phyloP scores from a whole-genome alignment of 1,140 invertebrate species.

The Drosophila mayri region DNA sequence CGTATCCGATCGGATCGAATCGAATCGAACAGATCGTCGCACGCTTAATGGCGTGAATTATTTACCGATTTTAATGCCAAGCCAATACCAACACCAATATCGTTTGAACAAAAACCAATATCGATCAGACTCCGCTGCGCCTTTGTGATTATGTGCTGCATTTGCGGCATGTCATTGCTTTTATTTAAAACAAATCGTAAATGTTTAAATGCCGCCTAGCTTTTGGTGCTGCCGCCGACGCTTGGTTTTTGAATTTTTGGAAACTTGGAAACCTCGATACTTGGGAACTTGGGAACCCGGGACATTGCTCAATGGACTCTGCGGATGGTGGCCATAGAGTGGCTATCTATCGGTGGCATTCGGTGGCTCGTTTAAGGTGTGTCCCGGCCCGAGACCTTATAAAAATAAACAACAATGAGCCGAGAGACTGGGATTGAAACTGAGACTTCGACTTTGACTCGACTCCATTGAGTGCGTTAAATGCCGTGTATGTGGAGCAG shows the following conservation, averaged over 20 bases:
- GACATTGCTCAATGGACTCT: constrained; percentile 45
- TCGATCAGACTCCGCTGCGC: constrained; percentile 49
- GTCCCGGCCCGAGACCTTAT: constrained; percentile 71
- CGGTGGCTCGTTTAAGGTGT: constrained; percentile 70
- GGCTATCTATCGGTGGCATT: constrained; percentile 77
- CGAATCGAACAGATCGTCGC: constrained; percentile 62
- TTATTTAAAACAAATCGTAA: constrained; percentile 82
- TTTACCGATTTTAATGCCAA: constrained; percentile 82
- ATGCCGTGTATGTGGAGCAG: constrained; percentile 80
- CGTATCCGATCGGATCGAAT: background rate
- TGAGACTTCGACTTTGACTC: constrained; percentile 9
- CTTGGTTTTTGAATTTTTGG: constrained; percentile 13
- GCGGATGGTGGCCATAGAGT: constrained; percentile 53
- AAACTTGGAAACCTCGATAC: constrained; percentile 3
- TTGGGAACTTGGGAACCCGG: constrained; percentile 20
- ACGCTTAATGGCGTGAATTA: constrained; percentile 79
- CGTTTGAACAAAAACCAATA: constrained; percentile 45
- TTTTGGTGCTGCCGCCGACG: constrained; percentile 60
- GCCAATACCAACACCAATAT: constrained; percentile 50
- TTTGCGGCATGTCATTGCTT: constrained; percentile 69
- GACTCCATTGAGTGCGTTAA: constrained; percentile 69
- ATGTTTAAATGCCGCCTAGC: constrained; percentile 78
- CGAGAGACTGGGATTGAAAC: constrained; percentile 42
- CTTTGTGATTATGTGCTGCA: constrained; percentile 71
- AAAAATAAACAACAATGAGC: constrained; percentile 71